Evolutionary conservation across 2,113 vertebrate species (phyloP), one percentile per base, ranked within the genome.

Genomic region (Lophura nycthemera): DNA sequence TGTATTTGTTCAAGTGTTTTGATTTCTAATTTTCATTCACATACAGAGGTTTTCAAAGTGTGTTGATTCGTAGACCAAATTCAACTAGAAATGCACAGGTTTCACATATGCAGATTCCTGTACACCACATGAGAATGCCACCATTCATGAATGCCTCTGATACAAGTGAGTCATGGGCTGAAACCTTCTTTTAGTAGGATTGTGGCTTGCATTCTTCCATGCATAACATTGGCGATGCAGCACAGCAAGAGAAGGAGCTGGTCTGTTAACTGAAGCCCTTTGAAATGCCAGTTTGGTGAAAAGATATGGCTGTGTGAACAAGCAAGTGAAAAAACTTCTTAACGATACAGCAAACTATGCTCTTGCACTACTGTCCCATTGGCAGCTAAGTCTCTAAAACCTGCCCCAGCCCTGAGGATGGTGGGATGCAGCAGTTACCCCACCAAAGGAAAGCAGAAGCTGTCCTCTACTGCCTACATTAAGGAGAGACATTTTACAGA

Each of bases 141-240:
- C 66, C n/a, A 75, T 89, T 92, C 74, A 91, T 59, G 16, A 79
- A 83, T 38, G 72, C 63, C 54, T 83, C 81, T 43, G 72, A 87
- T 91, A 95, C 84, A 85, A 85, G 21, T 4, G 34, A n/a, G 45
- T 85, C 67, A 83, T 32, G 36, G 10, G 15, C 48, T 92, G 59
- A 69, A 90, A 90, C 59, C 27, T 2, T 3, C n/a, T 19, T 65
- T 78, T 79, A 65, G 45, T 65, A n/a, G 67, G 78, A 87, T 16
- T 2, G 21, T 17, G 32, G 56, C 25, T 96, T 7, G 4, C 25
- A 34, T 4, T 83, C 88, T 90, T 89, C 24, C 22, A 47, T 61
- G 22, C 17, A 48, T 36, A 50, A 45, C 6, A 17, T 9, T 40
- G 63, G 57, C 7, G 47, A 60, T 20, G 52, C 21, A 18, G 63